These are phyloP conservation scores for Zosterops pallidus DNA, from an alignment of 2,113 vertebrate species.

Conservation along the genomic window DNA sequence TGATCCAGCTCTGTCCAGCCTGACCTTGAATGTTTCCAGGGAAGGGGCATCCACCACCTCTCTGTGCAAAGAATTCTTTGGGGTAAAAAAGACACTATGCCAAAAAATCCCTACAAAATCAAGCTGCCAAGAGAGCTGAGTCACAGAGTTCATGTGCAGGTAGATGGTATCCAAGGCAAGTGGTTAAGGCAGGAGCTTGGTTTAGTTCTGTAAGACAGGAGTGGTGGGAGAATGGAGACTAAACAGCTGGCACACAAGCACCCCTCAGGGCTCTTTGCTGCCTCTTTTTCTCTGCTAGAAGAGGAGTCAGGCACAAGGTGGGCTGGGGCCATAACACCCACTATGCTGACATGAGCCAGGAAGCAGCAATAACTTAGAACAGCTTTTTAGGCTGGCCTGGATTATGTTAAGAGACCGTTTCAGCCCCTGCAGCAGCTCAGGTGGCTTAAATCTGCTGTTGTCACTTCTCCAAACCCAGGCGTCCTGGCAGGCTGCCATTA, in stretches of 20 bases:
- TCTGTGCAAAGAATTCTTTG: background rate
- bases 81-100: background rate
- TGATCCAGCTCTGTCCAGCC: background rate
- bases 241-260: background rate
- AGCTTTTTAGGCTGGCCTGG: conserved; percentile 11
- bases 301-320: background rate
- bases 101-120: background rate
- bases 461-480: conserved; percentile 9
- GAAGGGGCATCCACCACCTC: background rate
- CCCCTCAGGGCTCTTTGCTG: background rate
- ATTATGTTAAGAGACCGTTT: background rate
- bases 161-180: background rate
- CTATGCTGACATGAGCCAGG: background rate
- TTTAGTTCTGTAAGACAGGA: background rate
- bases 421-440: conserved; percentile 28
- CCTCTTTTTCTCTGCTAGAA: background rate
- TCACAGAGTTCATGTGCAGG: background rate
- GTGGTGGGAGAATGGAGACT: background rate
- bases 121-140: background rate
- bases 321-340: background rate
- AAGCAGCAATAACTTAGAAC: conserved; percentile 18
- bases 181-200: background rate
- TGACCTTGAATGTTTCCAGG: background rate
- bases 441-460: conserved; percentile 44
- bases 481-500: background rate